Base-by-base conservation (phyloP, 2,888 invertebrate genomes). In the Tortrix viridana region DNA sequence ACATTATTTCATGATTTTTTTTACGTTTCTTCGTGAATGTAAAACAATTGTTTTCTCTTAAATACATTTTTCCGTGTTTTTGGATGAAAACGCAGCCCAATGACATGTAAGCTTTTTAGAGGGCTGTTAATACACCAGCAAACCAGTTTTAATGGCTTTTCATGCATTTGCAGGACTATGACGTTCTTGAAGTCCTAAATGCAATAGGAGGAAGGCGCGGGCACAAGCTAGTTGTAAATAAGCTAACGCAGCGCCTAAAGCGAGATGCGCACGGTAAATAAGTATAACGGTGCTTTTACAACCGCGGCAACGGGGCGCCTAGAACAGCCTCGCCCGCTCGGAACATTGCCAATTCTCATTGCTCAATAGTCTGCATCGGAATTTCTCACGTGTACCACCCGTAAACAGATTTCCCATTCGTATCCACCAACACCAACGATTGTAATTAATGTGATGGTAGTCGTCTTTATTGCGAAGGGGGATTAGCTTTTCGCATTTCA, bases 261-360 rank as follows among this genome's bases (percentile, higher is more conserved):
- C 83, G 76, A 89, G 90, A 89, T 90, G 90, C 83, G 85, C 89
- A 84, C 88, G 84, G 90, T 87, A 89, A 89, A 91, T 88, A 88
- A 87, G 88, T 85, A 77, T 89, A 92, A 91, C 91, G 91, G 91
- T 80, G 74, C 76, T 85, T 92, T 90, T 90, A 91, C 88, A 87
- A 84, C 89, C 86, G 76, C 82, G 80, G 74, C 70, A 60, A 60
- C 81, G 80, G 81, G 80, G 81, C 80, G 79, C 81, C 63, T 58
- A 58, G 53, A 47, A 43, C 41, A 22, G 77, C 80, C 75, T 75
- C 77, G 81, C 80, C 84, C 77, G 82, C 81, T 88, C 86, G 87
- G 87, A 88, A 84, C 89, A 79, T 89, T 89, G 90, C 89, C 90
- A 92, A 90, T 89, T 90, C 86, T 87, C 85, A 89, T 86, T 85